Percentiles rank a stretch among this genome's conserved stretches.
phyloP scores from a whole-genome alignment of 92 coral and sea anemone species.

The Heteractis magnifica region DNA sequence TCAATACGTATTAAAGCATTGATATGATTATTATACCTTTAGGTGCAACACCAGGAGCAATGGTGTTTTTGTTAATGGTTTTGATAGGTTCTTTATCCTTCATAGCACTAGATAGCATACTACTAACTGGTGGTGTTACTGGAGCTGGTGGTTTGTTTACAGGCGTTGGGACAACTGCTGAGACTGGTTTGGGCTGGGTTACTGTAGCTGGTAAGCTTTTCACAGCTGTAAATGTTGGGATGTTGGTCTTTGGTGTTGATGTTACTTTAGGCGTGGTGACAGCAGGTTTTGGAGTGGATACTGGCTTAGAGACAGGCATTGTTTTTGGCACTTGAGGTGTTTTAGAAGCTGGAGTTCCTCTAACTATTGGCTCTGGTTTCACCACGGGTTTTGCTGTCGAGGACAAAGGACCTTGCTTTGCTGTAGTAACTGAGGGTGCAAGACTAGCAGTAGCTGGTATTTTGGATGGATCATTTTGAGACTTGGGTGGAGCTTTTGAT shows the following conservation, averaged over 20 bases:
- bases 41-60: not conserved
- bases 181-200: slow-evolving; percentile 19
- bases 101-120: slow-evolving; percentile 22
- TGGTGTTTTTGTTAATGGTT: slow-evolving; percentile 10
- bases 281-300: slow-evolving; percentile 33
- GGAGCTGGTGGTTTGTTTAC: slow-evolving; percentile 20
- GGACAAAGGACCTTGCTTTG: not conserved
- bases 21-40: slow-evolving; percentile 9
- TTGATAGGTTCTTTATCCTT: slow-evolving; percentile 34
- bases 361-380: slow-evolving; percentile 2
- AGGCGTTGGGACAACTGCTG: slow-evolving; percentile 20
- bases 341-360: not conserved
- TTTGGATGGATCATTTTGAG: not conserved
- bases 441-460: not conserved
- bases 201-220: slow-evolving; percentile 34
- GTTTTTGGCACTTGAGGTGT: slow-evolving; percentile 3
- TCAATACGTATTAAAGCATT: no score
- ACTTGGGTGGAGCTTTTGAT: slow-evolving; percentile 17
- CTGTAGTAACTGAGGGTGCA: no score
- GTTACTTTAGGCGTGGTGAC: slow-evolving; percentile 5
- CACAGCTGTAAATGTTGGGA: slow-evolving; percentile 44
- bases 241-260: slow-evolving; percentile 28
- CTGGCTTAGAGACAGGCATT: slow-evolving; percentile 1
- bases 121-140: slow-evolving; percentile 43
- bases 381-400: slow-evolving; percentile 8